Conservation (phyloP, 1,140 invertebrate species). For the Halesus radiatus region DNA sequence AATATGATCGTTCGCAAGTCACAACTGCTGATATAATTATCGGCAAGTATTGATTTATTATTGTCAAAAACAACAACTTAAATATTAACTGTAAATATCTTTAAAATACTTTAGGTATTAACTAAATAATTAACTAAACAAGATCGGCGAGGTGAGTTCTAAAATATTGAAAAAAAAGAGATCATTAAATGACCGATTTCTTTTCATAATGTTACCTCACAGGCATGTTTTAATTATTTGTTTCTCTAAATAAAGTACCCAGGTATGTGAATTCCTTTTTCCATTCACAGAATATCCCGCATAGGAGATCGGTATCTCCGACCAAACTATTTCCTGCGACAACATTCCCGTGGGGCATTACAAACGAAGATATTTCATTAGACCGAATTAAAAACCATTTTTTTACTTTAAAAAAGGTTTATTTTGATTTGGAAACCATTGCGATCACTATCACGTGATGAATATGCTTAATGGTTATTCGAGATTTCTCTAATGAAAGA, state of each 20-base stretch:
- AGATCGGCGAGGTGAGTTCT: no score
- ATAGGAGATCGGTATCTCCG: neutral
- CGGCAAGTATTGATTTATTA: no score
- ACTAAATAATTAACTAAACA: no score
- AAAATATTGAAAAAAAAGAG: no score
- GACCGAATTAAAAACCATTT: neutral
- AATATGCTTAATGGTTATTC: constrained; percentile 14
- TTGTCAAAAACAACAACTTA: no score
- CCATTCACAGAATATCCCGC: constrained; percentile 1
- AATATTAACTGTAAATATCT: no score
- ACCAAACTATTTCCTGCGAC: neutral
- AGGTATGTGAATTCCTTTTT: neutral
- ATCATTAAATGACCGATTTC: no score
- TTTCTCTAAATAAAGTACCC: no score
- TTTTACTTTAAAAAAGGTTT: neutral
- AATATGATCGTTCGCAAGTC: neutral
- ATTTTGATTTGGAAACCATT: constrained; percentile 6
- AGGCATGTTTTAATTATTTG: no score
- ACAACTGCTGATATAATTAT: neutral
- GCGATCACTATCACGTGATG: constrained; percentile 38
- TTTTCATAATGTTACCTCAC: no score
- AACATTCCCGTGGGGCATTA: neutral
- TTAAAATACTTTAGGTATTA: no score
- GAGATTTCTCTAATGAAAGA: constrained; percentile 36
- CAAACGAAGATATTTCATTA: constrained; percentile 14